Evolutionary conservation across 2,113 vertebrate genomes (phyloP).

Genomic region (Catagonus wagneri): DNA sequence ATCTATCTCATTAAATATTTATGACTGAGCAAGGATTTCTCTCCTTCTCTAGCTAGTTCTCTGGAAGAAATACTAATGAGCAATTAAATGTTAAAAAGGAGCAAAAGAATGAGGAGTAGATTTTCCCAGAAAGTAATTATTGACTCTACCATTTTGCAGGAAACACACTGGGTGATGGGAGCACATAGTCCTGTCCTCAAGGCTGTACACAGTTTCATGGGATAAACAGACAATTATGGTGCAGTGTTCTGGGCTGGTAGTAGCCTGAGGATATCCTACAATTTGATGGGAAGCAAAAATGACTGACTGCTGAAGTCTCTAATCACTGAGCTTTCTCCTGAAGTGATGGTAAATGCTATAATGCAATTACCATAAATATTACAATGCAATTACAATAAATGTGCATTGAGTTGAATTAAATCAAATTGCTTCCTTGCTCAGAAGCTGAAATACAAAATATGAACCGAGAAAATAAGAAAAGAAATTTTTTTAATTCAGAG

Average conservation of each 20-base stretch:
- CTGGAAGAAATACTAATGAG: slow-evolving; percentile 60
- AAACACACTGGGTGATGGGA: background rate
- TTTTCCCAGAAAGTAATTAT: slow-evolving; percentile 12
- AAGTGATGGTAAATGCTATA: background rate
- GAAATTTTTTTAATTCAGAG: background rate
- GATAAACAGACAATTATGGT: background rate
- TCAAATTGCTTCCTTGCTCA: background rate
- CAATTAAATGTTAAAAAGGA: slow-evolving; percentile 53
- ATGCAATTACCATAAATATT: slow-evolving; percentile 62
- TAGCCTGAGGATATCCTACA: background rate
- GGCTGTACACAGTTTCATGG: background rate
- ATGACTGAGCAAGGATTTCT: background rate
- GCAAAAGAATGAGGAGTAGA: background rate
- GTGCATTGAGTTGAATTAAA: slow-evolving; percentile 47
- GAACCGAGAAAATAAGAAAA: slow-evolving; percentile 49
- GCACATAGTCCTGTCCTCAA: background rate
- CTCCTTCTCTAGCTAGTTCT: background rate
- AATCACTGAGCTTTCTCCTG: slow-evolving; percentile 25
- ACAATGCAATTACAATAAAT: slow-evolving; percentile 64
- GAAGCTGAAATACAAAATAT: slow-evolving; percentile 17
- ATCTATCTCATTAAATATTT: slow-evolving; percentile 10
- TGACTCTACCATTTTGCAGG: background rate
- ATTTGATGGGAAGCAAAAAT: background rate
- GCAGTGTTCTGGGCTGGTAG: background rate
- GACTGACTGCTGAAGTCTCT: slow-evolving; percentile 25